Evolutionary conservation across 2,888 invertebrate species (phyloP), one percentile per base, ranked within the genome.

Genomic region (Pandemis heparana): DNA sequence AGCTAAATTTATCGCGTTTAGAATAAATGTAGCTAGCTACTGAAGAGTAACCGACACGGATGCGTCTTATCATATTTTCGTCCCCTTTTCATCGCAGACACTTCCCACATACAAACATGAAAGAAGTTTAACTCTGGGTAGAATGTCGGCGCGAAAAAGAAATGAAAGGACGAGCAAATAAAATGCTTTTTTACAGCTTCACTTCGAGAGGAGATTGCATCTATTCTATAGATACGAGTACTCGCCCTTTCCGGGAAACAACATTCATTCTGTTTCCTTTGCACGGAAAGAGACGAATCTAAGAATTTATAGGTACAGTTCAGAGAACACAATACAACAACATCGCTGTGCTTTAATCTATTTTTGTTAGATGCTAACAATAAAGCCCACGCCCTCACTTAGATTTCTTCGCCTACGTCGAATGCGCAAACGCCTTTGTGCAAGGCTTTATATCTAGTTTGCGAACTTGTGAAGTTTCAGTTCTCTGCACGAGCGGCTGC

Each of bases 391-490:
- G 74, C 74, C 41, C 23, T 48, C 60, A 51, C 61, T 70, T 32
- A 65, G 73, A 69, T 74, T 74, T 61, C 51, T 65, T 73, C 73
- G 68, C 69, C 69, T 65, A 69, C 73, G 14, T 43, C 23, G 14
- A 64, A 48, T 46, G 66, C 66, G 56, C 53, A 16, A 32, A 67
- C 53, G 67, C 56, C 64, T 69, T 69, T 70, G 65, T 70, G 70
- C 69, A 60, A 61, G 32, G 32, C 51, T 64, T 62, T 72, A 68
- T 56, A 65, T 32, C 32, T 69, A 59, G 51, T 69, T 69, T 16
- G 56, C 46, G 39, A 69, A 68, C 63, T 69, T 8, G 59, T 46
- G 48, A 69, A 69, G 68, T 69, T 73, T 73, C 32, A 46, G 46
- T 63, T 46, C 32, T 63, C 46, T 46, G 23, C 67, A 39, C 53